A percentile compares a stretch with the other conserved stretches of the same genome.
These are phyloP conservation scores for Amphipyra tragopoginis DNA, from an alignment of 2,888 invertebrate genomes.

Conservation along the genomic window DNA sequence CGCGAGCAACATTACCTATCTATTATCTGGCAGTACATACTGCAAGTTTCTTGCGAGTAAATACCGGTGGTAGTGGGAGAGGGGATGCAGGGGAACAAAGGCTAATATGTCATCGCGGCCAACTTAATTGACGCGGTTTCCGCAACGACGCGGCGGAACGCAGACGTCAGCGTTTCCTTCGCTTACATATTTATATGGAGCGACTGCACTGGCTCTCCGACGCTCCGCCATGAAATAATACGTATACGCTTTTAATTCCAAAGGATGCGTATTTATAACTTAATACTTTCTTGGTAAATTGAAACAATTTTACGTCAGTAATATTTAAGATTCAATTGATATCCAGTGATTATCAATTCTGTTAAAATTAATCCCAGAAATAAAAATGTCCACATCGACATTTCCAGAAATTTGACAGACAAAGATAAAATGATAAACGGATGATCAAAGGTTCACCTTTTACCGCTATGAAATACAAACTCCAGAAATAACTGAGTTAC, in stretches of 20 bases:
- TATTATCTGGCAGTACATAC: slow-evolving; percentile 60
- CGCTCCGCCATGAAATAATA: slow-evolving; percentile 62
- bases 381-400: slow-evolving; percentile 4
- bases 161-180: slow-evolving; percentile 86
- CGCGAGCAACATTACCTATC: slow-evolving; percentile 60
- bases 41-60: slow-evolving; percentile 76
- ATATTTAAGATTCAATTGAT: too few relatives aligned
- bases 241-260: slow-evolving; percentile 64
- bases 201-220: slow-evolving; percentile 60
- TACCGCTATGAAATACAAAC: slow-evolving; percentile 22
- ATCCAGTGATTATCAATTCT: too few relatives aligned
- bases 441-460: slow-evolving; percentile 38
- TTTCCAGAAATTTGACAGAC: slow-evolving; percentile 24
- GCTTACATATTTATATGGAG: slow-evolving; percentile 86
- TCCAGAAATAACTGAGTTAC: slow-evolving; percentile 37
- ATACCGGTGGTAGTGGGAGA: slow-evolving; percentile 70
- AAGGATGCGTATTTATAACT: slow-evolving; percentile 26
- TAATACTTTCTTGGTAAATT: slow-evolving; percentile 6
- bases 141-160: slow-evolving; percentile 86
- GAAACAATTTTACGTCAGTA: not conserved
- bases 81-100: slow-evolving; percentile 79
- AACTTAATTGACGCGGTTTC: slow-evolving; percentile 90
- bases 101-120: slow-evolving; percentile 88
- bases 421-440: slow-evolving; percentile 34
- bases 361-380: not conserved